A percentile compares a stretch with the other conserved stretches of the same genome.
phyloP scores from a whole-genome alignment of 1,140 invertebrate species.

The Leptinotarsa lineolata region DNA sequence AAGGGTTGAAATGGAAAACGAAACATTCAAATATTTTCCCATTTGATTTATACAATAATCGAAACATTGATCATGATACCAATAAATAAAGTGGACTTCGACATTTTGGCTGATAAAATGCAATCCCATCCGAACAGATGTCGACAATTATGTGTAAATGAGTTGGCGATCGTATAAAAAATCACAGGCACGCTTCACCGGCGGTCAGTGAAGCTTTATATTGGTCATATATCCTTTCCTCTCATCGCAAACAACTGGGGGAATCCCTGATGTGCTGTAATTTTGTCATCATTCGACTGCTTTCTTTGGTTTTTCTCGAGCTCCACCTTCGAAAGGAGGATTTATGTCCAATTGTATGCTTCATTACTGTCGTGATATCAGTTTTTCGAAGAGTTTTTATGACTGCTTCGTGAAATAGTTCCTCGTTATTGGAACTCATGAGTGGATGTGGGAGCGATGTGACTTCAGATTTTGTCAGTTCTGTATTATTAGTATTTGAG shows the following conservation, averaged over 20 bases:
- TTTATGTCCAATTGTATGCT: constrained; percentile 5
- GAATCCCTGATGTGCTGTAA: background rate
- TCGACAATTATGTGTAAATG: background rate
- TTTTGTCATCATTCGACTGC: background rate
- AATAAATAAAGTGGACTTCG: no score
- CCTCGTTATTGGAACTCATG: no score
- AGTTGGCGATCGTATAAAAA: background rate
- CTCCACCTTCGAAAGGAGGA: background rate
- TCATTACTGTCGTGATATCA: background rate
- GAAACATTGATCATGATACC: no score
- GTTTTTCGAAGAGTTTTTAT: background rate
- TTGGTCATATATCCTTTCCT: constrained; percentile 1
- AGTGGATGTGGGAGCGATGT: no score
- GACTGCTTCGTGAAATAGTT: background rate
- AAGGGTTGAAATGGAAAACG: no score
- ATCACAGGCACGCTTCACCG: background rate
- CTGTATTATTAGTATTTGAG: no score
- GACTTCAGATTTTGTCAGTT: no score
- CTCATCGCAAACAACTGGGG: constrained; percentile 4
- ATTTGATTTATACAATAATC: no score
- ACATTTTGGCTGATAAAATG: background rate
- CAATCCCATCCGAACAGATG: background rate
- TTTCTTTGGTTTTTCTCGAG: background rate
- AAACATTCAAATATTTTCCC: no score
- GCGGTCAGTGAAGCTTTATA: background rate